Evolutionary conservation across 2,888 invertebrate genomes (phyloP), one percentile per base, ranked within the genome.

Genomic region (Embidobia sp.): DNA sequence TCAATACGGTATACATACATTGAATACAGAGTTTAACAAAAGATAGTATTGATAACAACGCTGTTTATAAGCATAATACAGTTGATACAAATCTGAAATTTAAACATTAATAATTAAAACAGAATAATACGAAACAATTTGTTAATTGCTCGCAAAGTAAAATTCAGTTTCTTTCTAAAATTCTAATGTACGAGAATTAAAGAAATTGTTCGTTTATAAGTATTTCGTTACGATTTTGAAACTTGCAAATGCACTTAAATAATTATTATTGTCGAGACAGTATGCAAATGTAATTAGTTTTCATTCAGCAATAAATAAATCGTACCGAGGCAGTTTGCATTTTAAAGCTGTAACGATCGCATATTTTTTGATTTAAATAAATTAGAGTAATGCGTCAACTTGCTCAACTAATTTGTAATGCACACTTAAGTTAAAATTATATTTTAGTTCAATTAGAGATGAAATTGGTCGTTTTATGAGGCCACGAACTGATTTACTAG

Each of bases 381-480:
- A 57, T 55, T 37, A 18, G 31, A 55, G 19, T 67, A 48, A 46
- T 55, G 13, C 13, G 55, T 67, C 27, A 55, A 53, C 37, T 55
- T 55, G 67, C 29, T 19, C 55, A 29, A 46, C 35, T 48, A 57
- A 67, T 67, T 67, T 46, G 37, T 55, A 48, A 55, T 55, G 27
- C 37, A 13, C 10, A 35, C 27, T 51, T 42, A 19, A 44, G 61
- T 51, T 42, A 44, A 61, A 51, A 61, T 51, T 22, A 61, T 61
- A 70, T 51, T 70, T 70, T 19, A 46, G 53, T 59, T 37, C 42
- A 63, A 72, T 63, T 63, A 72, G 16, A 53, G 15, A 27, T 15
- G 44, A 8, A 27, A 70, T 61, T 35, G 44, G 37, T 40, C 63
- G 46, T 40, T 26, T 15, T 15, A 19, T 51, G 26, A 72, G 72